Evolutionary conservation across 2,888 invertebrate genomes (phyloP), one percentile per base, ranked within the genome.

Genomic region (Dicyrtoma fusca): DNA sequence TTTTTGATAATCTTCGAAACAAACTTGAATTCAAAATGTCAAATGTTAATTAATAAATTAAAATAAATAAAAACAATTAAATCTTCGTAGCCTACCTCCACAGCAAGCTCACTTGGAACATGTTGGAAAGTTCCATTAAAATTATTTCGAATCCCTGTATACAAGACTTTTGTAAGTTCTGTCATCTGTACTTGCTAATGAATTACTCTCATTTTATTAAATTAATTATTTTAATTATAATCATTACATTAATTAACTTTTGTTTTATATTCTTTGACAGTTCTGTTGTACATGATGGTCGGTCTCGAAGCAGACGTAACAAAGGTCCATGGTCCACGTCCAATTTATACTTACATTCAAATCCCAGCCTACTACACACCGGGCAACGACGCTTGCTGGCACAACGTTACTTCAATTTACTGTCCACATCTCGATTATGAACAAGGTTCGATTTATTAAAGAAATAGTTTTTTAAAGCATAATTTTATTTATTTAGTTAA

Each of bases 381-480:
- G 2, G 69, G 62, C 11, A 70, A 70, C 25, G 69, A 70, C n/a
- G 69, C 62, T 11, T 70, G 62, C 42, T 70, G 69, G 69, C 19
- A 8, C 14, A 70, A 70, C 21, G 26, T 70, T 3, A 70, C 69
- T 1, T 61, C 69, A 4, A 42, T 70, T 8, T 70, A 70, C 17
- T 70, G 69, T 25, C 62, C 69, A 14, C 49, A 59, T 34, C n/a
- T 44, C 2, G 61, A 44, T 49, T 70, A 61, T 17, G 49, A 61
- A 47, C 62, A 61, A 51, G 69, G 69, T 70, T 34, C 8, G 4
- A 5, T 34, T 34, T 34, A 34, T 34, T 34, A 34, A 8, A 5
- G 8, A 34, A 34, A 34, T 34, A n/a, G n/a, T n/a, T n/a, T n/a
- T n/a, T n/a, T n/a, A 34, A 34, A 34, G 8, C 8, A 8, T 34